Percentiles rank a stretch among this genome's conserved stretches.
Evolutionary conservation across 2,797 vertebrate species (phyloP).

Genomic region (Florisuga fusca): DNA sequence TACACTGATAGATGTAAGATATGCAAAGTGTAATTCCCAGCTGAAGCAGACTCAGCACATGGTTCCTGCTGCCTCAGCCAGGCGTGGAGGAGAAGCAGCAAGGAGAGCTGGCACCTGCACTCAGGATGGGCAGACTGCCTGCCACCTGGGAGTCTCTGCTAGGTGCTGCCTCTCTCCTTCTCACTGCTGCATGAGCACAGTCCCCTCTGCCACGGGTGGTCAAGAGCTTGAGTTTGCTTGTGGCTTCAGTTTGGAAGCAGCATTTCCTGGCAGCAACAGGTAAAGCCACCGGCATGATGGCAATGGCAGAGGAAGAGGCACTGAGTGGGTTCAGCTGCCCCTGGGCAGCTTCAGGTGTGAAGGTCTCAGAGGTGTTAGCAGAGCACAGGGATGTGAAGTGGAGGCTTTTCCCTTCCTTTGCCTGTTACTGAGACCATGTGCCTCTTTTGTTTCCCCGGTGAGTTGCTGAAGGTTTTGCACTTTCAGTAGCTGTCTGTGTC

Average conservation of each 20-base stretch:
- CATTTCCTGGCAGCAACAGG: fast-evolving
- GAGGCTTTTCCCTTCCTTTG: neutral
- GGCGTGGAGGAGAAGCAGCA: neutral
- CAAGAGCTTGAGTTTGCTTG: neutral
- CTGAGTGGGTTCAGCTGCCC: neutral
- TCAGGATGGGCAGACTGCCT: neutral
- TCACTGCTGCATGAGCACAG: neutral
- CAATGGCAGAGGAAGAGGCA: neutral
- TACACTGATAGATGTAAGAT: slow-evolving; percentile 52
- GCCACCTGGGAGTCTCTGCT: neutral
- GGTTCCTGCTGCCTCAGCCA: slow-evolving; percentile 33
- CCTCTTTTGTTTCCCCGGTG: neutral
- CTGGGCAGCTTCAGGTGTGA: neutral
- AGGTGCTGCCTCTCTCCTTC: neutral
- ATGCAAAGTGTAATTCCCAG: slow-evolving; percentile 63
- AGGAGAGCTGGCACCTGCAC: neutral
- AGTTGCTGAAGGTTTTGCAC: neutral
- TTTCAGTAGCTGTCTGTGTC: neutral
- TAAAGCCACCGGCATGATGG: neutral
- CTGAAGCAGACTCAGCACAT: slow-evolving; percentile 58
- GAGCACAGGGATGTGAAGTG: fast-evolving
- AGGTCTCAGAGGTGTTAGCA: neutral
- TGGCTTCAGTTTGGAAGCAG: neutral
- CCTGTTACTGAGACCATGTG: neutral
- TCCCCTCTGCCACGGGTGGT: neutral